Base-by-base conservation (phyloP, 2,797 vertebrate genomes). In the Sebastes minor region DNA sequence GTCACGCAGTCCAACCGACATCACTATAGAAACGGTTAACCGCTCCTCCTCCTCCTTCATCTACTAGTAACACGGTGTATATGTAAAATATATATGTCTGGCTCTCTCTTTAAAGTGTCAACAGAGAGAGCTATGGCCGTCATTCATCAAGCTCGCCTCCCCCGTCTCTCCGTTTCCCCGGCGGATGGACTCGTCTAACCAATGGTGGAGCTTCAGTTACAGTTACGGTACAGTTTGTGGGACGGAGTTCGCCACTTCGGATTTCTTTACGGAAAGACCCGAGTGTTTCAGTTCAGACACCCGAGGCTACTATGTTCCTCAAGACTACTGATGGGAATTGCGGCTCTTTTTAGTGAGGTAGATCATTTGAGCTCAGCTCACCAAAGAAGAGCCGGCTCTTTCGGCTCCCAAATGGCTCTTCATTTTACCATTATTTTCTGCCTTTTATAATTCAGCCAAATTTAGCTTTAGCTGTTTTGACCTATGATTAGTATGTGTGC, bases 91-190 rank as follows among this genome's bases (percentile, higher is more conserved):
- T 65, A 67, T 74, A 80, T 81, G 81, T 35, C 83, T 76, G 69
- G 71, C 66, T 14, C 38, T 42, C 53, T 78, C 72, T 28, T 32
- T 4, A 2, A 52, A 85, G 71, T 92, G 87, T 89, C 81, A 89
- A 81, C 85, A 84, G 69, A 76, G 84, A 83, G 69, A 76, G 72
- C 72, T 70, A 53, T 86, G 79, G 65, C 88, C 83, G 90, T 91
- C 89, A 92, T 91, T 90, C 86, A 91, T 62, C 80, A 56, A 56
- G 77, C 80, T 85, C 80, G n/a, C 42, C 35, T 38, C 35, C 72
- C 74, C 91, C 90, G 81, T 89, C 94, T 85, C 94, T 85, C 83
- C 66, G 35, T 65, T 30, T 23, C 62, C 62, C 64, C 57, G 61
- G 82, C 74, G 69, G 80, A 74, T 61, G 75, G 62, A 33, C 84